These are phyloP conservation scores for Peromyscus melanophrys DNA, from an alignment of 2,797 vertebrate species.

Conservation along the genomic window DNA sequence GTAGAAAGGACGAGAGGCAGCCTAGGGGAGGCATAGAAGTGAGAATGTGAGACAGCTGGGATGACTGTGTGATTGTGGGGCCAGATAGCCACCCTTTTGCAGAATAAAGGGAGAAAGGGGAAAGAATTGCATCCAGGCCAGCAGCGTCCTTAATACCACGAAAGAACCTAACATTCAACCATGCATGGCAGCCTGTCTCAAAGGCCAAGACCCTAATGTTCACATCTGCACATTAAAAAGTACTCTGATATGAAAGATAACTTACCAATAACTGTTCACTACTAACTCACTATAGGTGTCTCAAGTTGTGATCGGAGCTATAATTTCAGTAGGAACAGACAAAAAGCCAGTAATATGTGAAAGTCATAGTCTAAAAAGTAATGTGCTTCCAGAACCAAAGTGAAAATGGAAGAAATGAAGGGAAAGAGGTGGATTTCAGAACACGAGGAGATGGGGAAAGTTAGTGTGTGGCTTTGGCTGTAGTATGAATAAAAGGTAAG, in stretches of 20 bases:
- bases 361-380: constrained; percentile 20
- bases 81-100: background rate
- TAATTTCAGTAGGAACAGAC: background rate
- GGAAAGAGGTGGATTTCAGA: background rate
- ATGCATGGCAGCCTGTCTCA: background rate
- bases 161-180: background rate
- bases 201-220: constrained; percentile 30
- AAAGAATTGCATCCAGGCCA: background rate
- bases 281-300: background rate
- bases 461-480: background rate
- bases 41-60: background rate
- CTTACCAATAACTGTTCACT: background rate
- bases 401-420: background rate
- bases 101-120: background rate
- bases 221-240: constrained; percentile 5
- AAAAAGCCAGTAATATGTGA: background rate
- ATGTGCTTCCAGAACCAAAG: background rate
- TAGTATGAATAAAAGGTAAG: background rate
- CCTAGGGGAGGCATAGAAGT: background rate
- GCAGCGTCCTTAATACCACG: background rate
- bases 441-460: background rate
- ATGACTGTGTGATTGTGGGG: background rate
- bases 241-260: background rate
- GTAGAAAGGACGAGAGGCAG: background rate
- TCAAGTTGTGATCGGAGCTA: background rate